Conservation (phyloP, 2,797 vertebrate genomes). For the Xiphophorus birchmanni region DNA sequence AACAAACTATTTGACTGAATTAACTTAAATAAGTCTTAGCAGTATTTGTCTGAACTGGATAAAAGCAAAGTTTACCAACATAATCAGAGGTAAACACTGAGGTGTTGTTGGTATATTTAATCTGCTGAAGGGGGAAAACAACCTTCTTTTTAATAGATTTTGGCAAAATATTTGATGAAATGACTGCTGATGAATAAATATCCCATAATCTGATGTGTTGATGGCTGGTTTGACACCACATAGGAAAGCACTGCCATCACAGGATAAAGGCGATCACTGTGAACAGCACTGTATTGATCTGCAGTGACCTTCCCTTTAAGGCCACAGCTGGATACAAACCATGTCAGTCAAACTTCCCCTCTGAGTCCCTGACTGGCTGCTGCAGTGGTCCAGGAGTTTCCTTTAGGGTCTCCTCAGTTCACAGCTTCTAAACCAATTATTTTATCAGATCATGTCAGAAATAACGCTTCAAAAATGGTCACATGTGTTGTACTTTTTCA, state of each 20-base stretch:
- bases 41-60: not conserved
- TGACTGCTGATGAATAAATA: not conserved
- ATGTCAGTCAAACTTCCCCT: not conserved
- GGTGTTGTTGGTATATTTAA: not conserved
- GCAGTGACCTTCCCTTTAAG: slow-evolving; percentile 13
- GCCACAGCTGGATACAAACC: slow-evolving; percentile 7
- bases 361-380: not conserved
- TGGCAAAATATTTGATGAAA: not conserved
- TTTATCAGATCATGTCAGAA: not conserved
- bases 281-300: slow-evolving; percentile 3
- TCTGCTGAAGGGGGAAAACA: not conserved
- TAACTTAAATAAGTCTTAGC: not conserved
- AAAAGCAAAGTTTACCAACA: not conserved
- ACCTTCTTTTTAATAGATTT: not conserved
- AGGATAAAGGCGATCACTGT: slow-evolving; percentile 3
- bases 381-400: not conserved
- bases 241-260: not conserved
- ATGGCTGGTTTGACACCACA: slow-evolving; percentile 9
- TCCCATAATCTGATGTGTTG: not conserved
- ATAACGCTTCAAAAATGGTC: not conserved
- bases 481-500: not conserved
- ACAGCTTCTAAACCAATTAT: not conserved
- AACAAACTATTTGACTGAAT: not conserved
- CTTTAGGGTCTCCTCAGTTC: slow-evolving; percentile 1
- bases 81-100: not conserved